These are phyloP conservation scores for Montipora efflorescens DNA, from an alignment of 64 coral and sea anemone species.

Conservation along the genomic window DNA sequence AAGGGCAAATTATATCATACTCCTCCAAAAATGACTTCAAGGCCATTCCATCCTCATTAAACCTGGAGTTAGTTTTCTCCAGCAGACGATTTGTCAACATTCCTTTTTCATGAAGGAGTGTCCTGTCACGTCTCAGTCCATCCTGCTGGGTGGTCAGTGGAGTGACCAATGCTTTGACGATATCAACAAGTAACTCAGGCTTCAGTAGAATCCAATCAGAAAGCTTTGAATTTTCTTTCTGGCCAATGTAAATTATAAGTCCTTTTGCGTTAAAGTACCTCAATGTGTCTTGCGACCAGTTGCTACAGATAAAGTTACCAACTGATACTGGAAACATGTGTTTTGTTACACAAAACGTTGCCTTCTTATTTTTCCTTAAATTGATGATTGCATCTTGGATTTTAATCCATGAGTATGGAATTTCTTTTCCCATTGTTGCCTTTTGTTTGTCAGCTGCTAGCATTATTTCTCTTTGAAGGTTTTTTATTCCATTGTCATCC, in stretches of 20 bases:
- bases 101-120: constrained; percentile 24
- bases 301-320: constrained; percentile 16
- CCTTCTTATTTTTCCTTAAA: background rate
- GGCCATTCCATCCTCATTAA: background rate
- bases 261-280: constrained; percentile 80
- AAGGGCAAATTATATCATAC: constrained; percentile 63
- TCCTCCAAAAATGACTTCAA: constrained; percentile 40
- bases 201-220: constrained; percentile 75
- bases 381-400: constrained; percentile 54
- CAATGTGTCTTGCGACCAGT: constrained; percentile 63
- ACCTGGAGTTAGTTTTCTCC: background rate
- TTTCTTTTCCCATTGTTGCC: background rate
- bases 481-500: constrained; percentile 42
- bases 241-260: constrained; percentile 54
- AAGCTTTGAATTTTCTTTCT: constrained; percentile 16
- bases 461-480: constrained; percentile 45
- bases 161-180: constrained; percentile 50
- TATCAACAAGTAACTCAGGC: constrained; percentile 27
- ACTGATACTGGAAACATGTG: constrained; percentile 13
- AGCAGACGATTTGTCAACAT: constrained; percentile 39
- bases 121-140: constrained; percentile 29
- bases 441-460: constrained; percentile 4
- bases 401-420: constrained; percentile 74
- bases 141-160: background rate
- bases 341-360: background rate